These are phyloP conservation scores for Folsomia candida DNA, from an alignment of 2,888 invertebrate species.

Conservation along the genomic window DNA sequence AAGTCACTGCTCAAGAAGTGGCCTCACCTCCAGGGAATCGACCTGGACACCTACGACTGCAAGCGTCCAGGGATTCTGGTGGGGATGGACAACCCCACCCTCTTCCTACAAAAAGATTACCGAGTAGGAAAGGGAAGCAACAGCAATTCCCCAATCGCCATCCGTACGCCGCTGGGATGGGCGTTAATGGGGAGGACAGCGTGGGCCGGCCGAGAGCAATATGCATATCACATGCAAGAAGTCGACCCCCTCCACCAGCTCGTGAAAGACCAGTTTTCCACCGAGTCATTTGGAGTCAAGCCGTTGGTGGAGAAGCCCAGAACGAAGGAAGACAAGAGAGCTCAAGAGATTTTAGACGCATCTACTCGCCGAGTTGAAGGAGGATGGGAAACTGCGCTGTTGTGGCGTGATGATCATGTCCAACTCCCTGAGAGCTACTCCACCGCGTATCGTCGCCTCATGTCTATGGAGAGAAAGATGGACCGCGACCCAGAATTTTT, in stretches of 20 bases:
- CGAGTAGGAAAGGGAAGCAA: too few relatives aligned
- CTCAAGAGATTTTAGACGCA: not conserved
- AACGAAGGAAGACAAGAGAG: not conserved
- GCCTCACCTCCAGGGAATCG: too few relatives aligned
- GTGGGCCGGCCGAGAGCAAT: not conserved
- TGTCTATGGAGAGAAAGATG: slow-evolving; percentile 19
- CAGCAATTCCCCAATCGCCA: slow-evolving; percentile 13
- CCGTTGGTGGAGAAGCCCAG: too few relatives aligned
- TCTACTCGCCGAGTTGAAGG: not conserved
- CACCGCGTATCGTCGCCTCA: slow-evolving; percentile 8
- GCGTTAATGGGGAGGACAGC: slow-evolving; percentile 13
- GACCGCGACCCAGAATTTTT: slow-evolving; percentile 13
- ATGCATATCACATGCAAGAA: too few relatives aligned
- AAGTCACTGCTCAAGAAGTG: too few relatives aligned
- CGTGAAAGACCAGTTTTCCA: too few relatives aligned
- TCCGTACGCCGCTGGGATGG: slow-evolving; percentile 18
- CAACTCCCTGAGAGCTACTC: slow-evolving; percentile 19
- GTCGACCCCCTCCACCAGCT: too few relatives aligned
- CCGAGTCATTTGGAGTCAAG: too few relatives aligned
- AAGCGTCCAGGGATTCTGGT: slow-evolving; percentile 16
- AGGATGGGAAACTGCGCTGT: slow-evolving; percentile 24
- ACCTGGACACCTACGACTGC: not conserved
- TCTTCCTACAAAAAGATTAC: too few relatives aligned
- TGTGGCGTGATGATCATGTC: too few relatives aligned
- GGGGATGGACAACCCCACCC: slow-evolving; percentile 18